Base-by-base conservation (phyloP, 2,797 vertebrate species). In the Acanthurus leucopareius region DNA sequence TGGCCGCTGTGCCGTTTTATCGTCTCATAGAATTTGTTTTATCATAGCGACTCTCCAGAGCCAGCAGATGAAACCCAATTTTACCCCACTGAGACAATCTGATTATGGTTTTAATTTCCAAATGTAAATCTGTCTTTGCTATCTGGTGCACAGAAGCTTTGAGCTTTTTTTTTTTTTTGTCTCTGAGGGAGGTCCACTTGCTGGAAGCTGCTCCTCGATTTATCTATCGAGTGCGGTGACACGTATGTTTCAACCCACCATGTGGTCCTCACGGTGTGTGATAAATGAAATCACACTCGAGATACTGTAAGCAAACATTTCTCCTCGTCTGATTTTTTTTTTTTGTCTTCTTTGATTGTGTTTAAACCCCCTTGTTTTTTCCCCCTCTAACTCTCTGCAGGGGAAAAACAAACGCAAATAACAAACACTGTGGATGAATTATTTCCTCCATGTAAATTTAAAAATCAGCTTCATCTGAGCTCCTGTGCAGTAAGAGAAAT, bases 31-130 rank as follows among this genome's bases (percentile, higher is more conserved):
- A 60, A 71, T 82, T 76, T 73, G 35, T 79, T 90, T 84, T 82
- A 81, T 80, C 52, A 16, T 60, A 42, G 57, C 17, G 4, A 8
- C 32, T 62, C 48, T 63, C 28, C 10, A 25, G 56, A 71, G 62
- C 8, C 2, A 69, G 60, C 14, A 19, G 42, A 77, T 75, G 42
- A 73, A 75, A 87, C 42, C 32, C 47, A 63, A 20, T 79, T 80
- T 68, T 52, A 75, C 52, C 52, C 52, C 48, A 22, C 13, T 10
- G 57, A 54, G 44, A 67, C 20, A 44, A 78, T 78, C 67, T 75
- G 64, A 83, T 82, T 75, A 20, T 28, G 44, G 28, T 57, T 86
- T 82, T 78, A 83, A 84, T 77, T 79, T 57, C 49, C 56, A 69
- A 78, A 69, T 66, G 20, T 74, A 56, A 75, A 57, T 80, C 17